Evolutionary conservation across 2,797 vertebrate species (phyloP).

Genomic region (Dryobates pubescens): DNA sequence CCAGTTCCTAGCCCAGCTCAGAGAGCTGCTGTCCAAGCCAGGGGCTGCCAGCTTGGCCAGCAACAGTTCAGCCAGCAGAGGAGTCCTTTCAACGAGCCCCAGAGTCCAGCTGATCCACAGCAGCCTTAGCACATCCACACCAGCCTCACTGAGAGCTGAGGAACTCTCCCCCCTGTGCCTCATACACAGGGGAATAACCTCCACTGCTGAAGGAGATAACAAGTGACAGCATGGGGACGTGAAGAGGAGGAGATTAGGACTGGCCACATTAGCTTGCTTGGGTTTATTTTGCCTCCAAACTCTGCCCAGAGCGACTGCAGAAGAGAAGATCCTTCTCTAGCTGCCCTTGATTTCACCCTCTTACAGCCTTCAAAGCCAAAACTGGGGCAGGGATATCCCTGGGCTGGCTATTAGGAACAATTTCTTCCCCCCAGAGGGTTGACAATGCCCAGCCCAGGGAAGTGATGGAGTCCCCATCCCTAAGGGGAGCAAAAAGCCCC

Average conservation of each 20-base stretch:
- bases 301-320: too few relatives aligned
- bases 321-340: neutral
- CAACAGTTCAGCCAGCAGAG: too few relatives aligned
- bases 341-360: neutral
- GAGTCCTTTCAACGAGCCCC: neutral
- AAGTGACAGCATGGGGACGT: fast-evolving
- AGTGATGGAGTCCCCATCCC: too few relatives aligned
- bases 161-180: neutral
- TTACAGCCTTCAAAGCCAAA: neutral
- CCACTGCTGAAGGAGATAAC: neutral
- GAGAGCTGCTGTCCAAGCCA: too few relatives aligned
- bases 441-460: too few relatives aligned
- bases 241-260: neutral
- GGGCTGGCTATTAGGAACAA: too few relatives aligned
- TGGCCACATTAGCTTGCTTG: neutral
- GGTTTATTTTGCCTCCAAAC: neutral
- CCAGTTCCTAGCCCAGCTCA: too few relatives aligned
- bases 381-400: neutral
- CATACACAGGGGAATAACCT: neutral
- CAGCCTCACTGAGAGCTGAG: neutral
- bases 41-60: too few relatives aligned
- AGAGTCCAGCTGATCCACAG: neutral
- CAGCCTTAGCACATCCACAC: neutral
- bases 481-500: too few relatives aligned
- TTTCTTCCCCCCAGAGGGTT: too few relatives aligned